A percentile compares a stretch with the other conserved stretches of the same genome.
phyloP scores from a whole-genome alignment of 2,888 invertebrate species.

The Hartigia nigra region DNA sequence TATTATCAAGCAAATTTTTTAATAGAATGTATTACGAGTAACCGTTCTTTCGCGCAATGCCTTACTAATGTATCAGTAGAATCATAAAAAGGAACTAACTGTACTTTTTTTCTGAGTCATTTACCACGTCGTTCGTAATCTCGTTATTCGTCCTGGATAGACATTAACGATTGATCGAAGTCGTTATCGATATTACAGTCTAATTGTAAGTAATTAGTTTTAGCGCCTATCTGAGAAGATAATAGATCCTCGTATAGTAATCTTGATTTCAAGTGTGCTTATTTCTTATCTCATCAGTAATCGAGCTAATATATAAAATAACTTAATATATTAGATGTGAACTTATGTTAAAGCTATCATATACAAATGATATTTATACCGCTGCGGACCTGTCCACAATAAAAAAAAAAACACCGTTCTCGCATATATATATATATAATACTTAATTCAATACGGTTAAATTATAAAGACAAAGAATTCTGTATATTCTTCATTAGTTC shows the following conservation, averaged over 20 bases:
- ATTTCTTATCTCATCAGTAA: slow-evolving; percentile 23
- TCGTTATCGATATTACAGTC: not conserved
- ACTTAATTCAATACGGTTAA: slow-evolving; percentile 26
- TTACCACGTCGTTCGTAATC: not conserved
- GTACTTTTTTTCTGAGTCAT: not conserved
- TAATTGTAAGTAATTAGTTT: not conserved
- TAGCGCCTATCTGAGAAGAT: not conserved
- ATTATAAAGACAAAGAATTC: slow-evolving; percentile 24
- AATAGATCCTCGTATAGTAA: slow-evolving; percentile 32
- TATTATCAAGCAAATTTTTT: not conserved
- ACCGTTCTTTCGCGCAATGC: not conserved
- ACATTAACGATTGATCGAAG: not conserved
- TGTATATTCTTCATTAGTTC: slow-evolving; percentile 12
- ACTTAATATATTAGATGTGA: slow-evolving; percentile 42
- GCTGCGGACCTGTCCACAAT: slow-evolving; percentile 53
- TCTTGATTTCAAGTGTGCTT: slow-evolving; percentile 41
- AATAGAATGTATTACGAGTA: not conserved
- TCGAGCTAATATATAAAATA: slow-evolving; percentile 38
- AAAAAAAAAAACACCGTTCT: slow-evolving; percentile 43
- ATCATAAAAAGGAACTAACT: not conserved
- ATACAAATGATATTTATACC: slow-evolving; percentile 50
- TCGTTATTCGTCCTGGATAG: not conserved
- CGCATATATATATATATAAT: slow-evolving; percentile 37
- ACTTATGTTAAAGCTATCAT: slow-evolving; percentile 42
- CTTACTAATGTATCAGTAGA: not conserved